A percentile compares a stretch with the other conserved stretches of the same genome.
Conservation (phyloP, 2,888 invertebrate genomes). For the Drosophila suboccidentalis region DNA sequence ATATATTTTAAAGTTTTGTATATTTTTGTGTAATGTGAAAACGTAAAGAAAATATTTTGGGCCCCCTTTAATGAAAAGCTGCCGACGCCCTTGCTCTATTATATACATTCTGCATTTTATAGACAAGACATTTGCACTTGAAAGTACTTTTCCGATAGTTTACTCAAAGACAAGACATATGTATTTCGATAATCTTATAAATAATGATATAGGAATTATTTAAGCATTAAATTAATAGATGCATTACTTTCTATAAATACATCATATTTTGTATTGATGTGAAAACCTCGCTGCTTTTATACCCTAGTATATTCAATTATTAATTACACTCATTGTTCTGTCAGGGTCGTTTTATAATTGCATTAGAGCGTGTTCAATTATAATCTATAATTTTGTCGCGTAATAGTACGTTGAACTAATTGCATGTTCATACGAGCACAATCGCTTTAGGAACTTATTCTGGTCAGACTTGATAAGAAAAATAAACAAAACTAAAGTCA, state of each 20-base stretch:
- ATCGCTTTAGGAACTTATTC: constrained; percentile 11
- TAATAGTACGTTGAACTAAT: not conserved
- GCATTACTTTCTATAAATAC: too few relatives aligned
- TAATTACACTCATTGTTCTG: not conserved
- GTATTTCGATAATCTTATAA: not conserved
- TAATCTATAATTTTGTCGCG: constrained; percentile 1
- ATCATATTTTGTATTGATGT: too few relatives aligned
- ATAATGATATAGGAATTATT: not conserved
- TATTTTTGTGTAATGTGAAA: too few relatives aligned
- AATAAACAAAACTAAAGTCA: constrained; percentile 11
- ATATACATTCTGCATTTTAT: not conserved
- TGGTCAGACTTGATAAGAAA: constrained; percentile 18
- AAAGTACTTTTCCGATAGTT: not conserved
- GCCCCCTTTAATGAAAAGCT: too few relatives aligned
- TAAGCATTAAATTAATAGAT: not conserved
- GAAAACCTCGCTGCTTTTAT: not conserved
- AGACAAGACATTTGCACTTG: not conserved
- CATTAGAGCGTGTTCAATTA: not conserved
- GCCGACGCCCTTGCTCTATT: not conserved
- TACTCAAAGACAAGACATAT: not conserved
- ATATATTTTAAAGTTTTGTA: too few relatives aligned
- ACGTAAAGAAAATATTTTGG: too few relatives aligned
- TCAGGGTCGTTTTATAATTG: not conserved
- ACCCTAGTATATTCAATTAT: not conserved
- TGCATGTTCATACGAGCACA: constrained; percentile 6